A percentile compares a stretch with the other conserved stretches of the same genome.
Evolutionary conservation across 2,113 vertebrate genomes (phyloP).

Genomic region (Procavia capensis): DNA sequence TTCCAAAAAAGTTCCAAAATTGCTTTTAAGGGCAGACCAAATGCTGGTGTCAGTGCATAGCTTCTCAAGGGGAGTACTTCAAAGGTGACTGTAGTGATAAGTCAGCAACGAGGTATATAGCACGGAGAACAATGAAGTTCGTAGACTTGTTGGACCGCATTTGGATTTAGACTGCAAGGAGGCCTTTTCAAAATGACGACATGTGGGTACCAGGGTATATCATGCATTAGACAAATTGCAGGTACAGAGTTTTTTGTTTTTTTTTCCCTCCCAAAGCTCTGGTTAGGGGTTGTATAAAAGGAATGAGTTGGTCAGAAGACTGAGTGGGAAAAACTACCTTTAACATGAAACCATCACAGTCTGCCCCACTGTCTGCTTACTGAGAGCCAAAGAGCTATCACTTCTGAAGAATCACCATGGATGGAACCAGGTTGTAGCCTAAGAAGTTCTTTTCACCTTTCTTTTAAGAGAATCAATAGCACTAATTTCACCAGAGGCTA

Average conservation of each 20-base stretch:
- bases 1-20: no score
- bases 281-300: not conserved
- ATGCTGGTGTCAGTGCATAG: no score
- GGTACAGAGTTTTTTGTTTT: not conserved
- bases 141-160: no score
- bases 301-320: not conserved
- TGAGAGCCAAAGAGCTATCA: not conserved
- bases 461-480: not conserved
- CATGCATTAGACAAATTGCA: not conserved
- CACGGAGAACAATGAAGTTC: no score
- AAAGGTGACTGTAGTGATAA: no score
- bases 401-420: not conserved
- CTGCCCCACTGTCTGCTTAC: not conserved
- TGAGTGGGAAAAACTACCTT: not conserved
- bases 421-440: not conserved
- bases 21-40: no score
- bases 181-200: not conserved
- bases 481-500: not conserved
- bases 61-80: no score
- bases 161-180: not conserved
- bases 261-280: not conserved
- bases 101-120: no score
- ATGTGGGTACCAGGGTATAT: fast-evolving
- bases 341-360: not conserved
- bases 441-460: not conserved